A percentile compares a stretch with the other conserved stretches of the same genome.
phyloP scores from a whole-genome alignment of 53 echinoderm and acorn worm species.

The Pentamera pediparva region DNA sequence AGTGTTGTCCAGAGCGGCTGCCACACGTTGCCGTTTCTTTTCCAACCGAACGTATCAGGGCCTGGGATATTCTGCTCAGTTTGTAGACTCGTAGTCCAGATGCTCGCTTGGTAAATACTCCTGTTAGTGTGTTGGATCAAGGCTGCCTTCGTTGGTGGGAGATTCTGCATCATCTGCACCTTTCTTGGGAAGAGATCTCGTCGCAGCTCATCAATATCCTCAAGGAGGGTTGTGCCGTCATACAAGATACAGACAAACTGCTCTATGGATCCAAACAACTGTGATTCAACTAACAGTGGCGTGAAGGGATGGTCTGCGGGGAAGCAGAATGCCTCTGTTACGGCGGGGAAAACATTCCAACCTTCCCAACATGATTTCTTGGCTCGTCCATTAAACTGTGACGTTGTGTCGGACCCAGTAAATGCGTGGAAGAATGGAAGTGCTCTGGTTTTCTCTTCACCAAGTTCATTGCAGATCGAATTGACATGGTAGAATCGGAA shows the following conservation, averaged over 20 bases:
- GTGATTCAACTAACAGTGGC: neutral
- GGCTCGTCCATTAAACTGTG: slow-evolving; percentile 28
- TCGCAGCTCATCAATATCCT: slow-evolving; percentile 18
- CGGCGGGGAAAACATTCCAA: slow-evolving; percentile 47
- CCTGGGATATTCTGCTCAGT: neutral
- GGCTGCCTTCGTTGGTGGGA: slow-evolving; percentile 31
- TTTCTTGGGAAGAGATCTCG: slow-evolving; percentile 15
- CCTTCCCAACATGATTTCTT: slow-evolving; percentile 39
- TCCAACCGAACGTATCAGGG: slow-evolving; percentile 12
- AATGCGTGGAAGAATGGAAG: slow-evolving; percentile 42
- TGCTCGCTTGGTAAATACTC: neutral
- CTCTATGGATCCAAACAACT: slow-evolving; percentile 17
- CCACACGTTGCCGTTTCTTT: neutral
- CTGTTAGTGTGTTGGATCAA: neutral
- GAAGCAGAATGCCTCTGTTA: slow-evolving; percentile 38
- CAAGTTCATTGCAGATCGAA: slow-evolving; percentile 29
- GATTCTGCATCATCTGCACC: neutral
- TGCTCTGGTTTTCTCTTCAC: slow-evolving; percentile 29
- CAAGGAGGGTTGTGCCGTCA: slow-evolving; percentile 14
- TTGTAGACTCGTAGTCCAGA: slow-evolving; percentile 24
- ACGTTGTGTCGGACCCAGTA: slow-evolving; percentile 57
- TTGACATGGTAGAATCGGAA: slow-evolving; percentile 40
- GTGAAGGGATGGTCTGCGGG: slow-evolving; percentile 17
- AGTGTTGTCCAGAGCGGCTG: slow-evolving; percentile 13
- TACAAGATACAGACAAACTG: slow-evolving; percentile 12